These are phyloP conservation scores for Scatophagus argus DNA, from an alignment of 2,113 vertebrate species.

Conservation along the genomic window DNA sequence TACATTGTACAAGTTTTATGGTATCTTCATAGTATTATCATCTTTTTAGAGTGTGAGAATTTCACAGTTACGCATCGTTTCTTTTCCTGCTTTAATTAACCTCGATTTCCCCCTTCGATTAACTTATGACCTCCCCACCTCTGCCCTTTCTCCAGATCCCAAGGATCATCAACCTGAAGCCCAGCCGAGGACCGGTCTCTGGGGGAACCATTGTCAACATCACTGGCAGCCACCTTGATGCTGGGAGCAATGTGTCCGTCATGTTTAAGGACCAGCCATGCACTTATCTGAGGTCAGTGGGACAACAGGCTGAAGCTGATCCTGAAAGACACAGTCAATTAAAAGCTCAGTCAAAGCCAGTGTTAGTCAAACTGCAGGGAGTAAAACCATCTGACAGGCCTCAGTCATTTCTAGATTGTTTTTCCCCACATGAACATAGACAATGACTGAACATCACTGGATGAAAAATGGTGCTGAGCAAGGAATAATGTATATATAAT, in stretches of 20 bases:
- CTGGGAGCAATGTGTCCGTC: slow-evolving; percentile 95
- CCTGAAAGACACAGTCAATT: slow-evolving; percentile 51
- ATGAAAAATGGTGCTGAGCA: background rate
- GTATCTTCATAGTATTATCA: background rate
- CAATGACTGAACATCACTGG: background rate
- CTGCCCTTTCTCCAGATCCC: slow-evolving; percentile 84
- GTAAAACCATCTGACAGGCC: slow-evolving; percentile 19
- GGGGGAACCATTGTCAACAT: slow-evolving; percentile 97
- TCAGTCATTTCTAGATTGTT: background rate
- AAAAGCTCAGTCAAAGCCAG: slow-evolving; percentile 47
- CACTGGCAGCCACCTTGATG: slow-evolving; percentile 93
- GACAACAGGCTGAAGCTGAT: slow-evolving; percentile 26
- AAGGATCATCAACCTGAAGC: slow-evolving; percentile 89
- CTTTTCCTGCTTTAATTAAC: background rate
- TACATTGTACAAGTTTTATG: background rate
- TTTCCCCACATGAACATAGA: background rate
- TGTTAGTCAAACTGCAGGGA: slow-evolving; percentile 13
- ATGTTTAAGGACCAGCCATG: slow-evolving; percentile 94
- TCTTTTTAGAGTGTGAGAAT: background rate
- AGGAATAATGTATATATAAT: background rate
- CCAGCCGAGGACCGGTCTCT: slow-evolving; percentile 91
- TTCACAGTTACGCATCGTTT: background rate
- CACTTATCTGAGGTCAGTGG: slow-evolving; percentile 91
- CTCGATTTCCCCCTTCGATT: slow-evolving; percentile 4
- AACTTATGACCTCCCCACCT: slow-evolving; percentile 8